phyloP scores from a whole-genome alignment of 2,888 invertebrate genomes.

The Rutpela maculata region DNA sequence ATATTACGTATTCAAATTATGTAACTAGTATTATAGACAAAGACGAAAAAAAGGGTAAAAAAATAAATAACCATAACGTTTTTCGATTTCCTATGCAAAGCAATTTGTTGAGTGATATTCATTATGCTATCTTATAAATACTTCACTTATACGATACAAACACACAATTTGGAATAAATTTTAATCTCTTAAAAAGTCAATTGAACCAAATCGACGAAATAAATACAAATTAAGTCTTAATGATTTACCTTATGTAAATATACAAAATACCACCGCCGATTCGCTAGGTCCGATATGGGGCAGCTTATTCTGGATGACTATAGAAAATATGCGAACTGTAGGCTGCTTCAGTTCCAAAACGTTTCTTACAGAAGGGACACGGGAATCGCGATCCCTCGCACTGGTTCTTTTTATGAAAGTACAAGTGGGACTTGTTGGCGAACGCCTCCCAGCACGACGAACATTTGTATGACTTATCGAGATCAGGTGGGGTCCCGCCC shows the following conservation, averaged over 20 bases:
- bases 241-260: conserved; percentile 38
- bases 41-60: conserved; percentile 40
- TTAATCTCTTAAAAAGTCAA: conserved; percentile 38
- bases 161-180: conserved; percentile 52
- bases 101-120: conserved; percentile 45
- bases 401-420: conserved; percentile 73
- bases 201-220: conserved; percentile 33
- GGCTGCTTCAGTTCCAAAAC: conserved; percentile 73
- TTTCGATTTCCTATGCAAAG: conserved; percentile 22
- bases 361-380: conserved; percentile 73
- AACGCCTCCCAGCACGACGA: conserved; percentile 72
- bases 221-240: conserved; percentile 42
- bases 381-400: conserved; percentile 73
- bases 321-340: conserved; percentile 74
- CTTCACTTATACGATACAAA: conserved; percentile 50
- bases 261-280: conserved; percentile 15
- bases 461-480: conserved; percentile 69
- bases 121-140: conserved; percentile 53
- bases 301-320: conserved; percentile 72
- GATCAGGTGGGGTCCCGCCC: conserved; percentile 45
- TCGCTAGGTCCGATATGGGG: conserved; percentile 2
- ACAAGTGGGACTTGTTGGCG: conserved; percentile 72
- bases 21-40: conserved; percentile 38
- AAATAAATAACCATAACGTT: conserved; percentile 48
- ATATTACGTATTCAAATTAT: background rate